Conservation (phyloP, 2,113 vertebrate genomes). For the Ammodytes dubius region DNA sequence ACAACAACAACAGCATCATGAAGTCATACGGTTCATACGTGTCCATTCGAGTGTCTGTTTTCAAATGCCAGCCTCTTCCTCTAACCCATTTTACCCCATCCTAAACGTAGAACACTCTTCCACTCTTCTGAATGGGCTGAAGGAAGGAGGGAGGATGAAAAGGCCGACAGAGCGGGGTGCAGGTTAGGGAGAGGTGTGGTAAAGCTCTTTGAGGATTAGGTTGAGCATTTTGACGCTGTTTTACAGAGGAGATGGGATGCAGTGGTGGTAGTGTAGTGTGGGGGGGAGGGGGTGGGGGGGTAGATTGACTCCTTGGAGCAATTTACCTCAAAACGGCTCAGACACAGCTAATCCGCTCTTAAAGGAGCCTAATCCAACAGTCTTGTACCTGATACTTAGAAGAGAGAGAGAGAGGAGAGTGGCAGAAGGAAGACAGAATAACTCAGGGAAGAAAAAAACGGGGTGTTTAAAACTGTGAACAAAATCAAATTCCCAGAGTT, state of each 20-base stretch:
- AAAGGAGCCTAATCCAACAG: constrained; percentile 86
- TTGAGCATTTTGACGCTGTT: constrained; percentile 81
- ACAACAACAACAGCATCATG: constrained; percentile 29
- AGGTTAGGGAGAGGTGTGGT: constrained; percentile 66
- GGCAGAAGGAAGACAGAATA: constrained; percentile 20
- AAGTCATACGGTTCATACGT: constrained; percentile 30
- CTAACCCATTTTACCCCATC: background rate
- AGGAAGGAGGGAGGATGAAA: constrained; percentile 10
- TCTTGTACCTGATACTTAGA: constrained; percentile 83
- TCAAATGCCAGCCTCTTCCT: constrained; percentile 13
- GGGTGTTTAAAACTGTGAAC: constrained; percentile 19
- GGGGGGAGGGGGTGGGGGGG: constrained; percentile 19
- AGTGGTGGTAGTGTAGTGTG: constrained; percentile 8
- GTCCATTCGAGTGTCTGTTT: constrained; percentile 21
- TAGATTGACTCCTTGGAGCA: constrained; percentile 81
- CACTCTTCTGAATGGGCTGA: constrained; percentile 47
- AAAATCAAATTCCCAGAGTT: constrained; percentile 12
- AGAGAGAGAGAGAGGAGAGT: constrained; percentile 51
- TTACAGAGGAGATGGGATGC: constrained; percentile 61
- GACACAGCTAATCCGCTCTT: constrained; percentile 86
- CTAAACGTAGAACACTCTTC: constrained; percentile 27
- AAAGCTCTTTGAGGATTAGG: constrained; percentile 84
- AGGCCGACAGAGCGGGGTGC: constrained; percentile 33
- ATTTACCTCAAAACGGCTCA: constrained; percentile 85
- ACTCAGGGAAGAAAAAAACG: constrained; percentile 31